These are phyloP conservation scores for Agapornis canus DNA, from an alignment of 2,797 vertebrate genomes.

Conservation along the genomic window DNA sequence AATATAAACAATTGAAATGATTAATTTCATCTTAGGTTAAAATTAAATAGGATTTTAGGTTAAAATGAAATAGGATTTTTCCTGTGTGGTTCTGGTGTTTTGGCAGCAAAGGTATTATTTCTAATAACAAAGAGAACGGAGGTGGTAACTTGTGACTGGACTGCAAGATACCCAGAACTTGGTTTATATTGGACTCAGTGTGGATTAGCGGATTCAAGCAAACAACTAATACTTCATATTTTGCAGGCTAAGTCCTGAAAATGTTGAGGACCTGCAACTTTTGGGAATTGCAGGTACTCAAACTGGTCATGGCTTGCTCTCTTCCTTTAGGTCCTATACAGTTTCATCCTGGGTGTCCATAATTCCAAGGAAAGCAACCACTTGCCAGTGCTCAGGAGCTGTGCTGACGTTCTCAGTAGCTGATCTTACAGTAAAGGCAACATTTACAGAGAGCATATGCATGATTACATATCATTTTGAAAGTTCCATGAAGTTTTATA, in stretches of 20 bases:
- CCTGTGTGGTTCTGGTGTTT: not conserved
- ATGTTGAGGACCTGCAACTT: not conserved
- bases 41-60: not conserved
- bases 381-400: not conserved
- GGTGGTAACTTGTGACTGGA: not conserved
- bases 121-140: not conserved
- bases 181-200: not conserved
- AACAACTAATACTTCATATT: not conserved
- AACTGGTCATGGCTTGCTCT: not conserved
- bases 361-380: not conserved
- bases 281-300: not conserved
- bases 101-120: not conserved
- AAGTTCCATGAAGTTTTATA: not conserved
- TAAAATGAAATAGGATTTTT: not conserved
- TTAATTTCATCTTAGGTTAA: not conserved
- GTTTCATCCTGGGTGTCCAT: not conserved
- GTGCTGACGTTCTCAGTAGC: rapidly evolving
- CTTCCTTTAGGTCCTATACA: not conserved
- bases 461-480: not conserved
- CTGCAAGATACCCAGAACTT: not conserved
- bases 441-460: not conserved
- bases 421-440: not conserved
- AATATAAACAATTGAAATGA: not conserved
- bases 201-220: not conserved
- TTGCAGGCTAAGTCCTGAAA: not conserved